A percentile compares a stretch with the other conserved stretches of the same genome.
Evolutionary conservation across 30 jellyfish, hydroid and myxozoan genomes (phyloP).

Genomic region (Hydractinia echinata): DNA sequence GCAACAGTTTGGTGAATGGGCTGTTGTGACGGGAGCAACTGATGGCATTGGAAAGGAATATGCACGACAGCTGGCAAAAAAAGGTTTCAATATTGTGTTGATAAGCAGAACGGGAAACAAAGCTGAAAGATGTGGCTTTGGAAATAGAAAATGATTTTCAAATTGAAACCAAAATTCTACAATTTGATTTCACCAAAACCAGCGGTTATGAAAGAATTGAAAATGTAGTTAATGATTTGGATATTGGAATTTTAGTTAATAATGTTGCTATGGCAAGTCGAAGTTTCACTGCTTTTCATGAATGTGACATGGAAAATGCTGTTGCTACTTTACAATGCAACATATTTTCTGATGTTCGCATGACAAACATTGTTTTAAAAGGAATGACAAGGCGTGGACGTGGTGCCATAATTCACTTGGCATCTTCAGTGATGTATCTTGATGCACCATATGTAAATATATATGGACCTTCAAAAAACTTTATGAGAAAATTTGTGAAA

Average conservation of each 20-base stretch:
- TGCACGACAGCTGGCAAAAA: conserved; percentile 33
- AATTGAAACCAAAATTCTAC: conserved; percentile 20
- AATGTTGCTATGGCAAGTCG: conserved; percentile 30
- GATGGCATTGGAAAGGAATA: conserved; percentile 50
- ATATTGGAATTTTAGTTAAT: conserved; percentile 40
- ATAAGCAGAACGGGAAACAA: conserved; percentile 28
- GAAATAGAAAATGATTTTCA: conserved; percentile 3
- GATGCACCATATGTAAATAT: neutral
- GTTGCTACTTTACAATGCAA: neutral
- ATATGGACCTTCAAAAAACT: conserved; percentile 3
- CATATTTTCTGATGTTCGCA: conserved; percentile 19
- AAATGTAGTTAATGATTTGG: conserved; percentile 14
- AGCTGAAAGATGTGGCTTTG: conserved; percentile 15
- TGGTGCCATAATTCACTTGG: conserved; percentile 26
- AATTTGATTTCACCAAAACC: conserved; percentile 23
- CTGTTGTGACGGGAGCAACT: conserved; percentile 53
- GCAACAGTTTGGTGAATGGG: conserved; percentile 40
- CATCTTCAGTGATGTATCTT: conserved; percentile 18
- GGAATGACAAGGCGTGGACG: conserved; percentile 30
- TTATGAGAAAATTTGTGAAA: conserved; percentile 16
- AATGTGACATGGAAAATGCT: neutral
- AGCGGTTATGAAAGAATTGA: conserved; percentile 13
- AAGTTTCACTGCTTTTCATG: conserved; percentile 16
- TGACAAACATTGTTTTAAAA: conserved; percentile 24
- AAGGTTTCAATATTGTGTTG: conserved; percentile 36